Base-by-base conservation (phyloP, 2,113 vertebrate genomes). In the Conger conger region DNA sequence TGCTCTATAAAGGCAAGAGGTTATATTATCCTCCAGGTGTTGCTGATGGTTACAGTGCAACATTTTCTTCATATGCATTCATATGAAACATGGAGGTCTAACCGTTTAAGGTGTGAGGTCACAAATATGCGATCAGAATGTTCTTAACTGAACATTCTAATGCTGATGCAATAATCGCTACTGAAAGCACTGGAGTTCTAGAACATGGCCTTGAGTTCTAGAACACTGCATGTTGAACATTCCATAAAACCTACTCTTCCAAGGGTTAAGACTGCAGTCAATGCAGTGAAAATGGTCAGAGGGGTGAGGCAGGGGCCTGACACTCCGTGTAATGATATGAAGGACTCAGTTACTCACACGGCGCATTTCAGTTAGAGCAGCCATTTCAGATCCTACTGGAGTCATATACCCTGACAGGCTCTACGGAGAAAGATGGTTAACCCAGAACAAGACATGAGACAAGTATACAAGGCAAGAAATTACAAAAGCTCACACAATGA, bases 361-460 rank as follows among this genome's bases (percentile, higher is more conserved):
- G 68, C 97, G 96, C 96, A 97, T 96, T 91, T 98, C 97, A 84
- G 95, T 93, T 87, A 97, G 91, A 36, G 95, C 95, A 27, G 95
- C 93, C 93, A 98, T 95, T 89, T 98, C 97, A 86, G 95, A 92
- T 91, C 96, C 96, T 93, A 96, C 95, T 57, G 97, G 93, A 85
- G 96, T 96, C 95, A 97, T 96, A 91, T 96, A 98, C 89, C 97
- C 97, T 80, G 97, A 96, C 13, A 97, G 91, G 87, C 93, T 96
- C 97, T 98, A 93, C 0, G 89, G 88, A 85, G 50, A 92, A 89
- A 90, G 86, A 88, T 73, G 68, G 86, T 81, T 73, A 11, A 30
- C 68, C 89, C 84, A 89, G 89, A 4, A 85, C 84, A 78, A 87
- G 40, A 4, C 13, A n/a, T 82, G 80, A 82, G 23, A 82, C n/a